Base-by-base conservation (phyloP, 2,888 invertebrate species). In the Drosophila paucipuncta region DNA sequence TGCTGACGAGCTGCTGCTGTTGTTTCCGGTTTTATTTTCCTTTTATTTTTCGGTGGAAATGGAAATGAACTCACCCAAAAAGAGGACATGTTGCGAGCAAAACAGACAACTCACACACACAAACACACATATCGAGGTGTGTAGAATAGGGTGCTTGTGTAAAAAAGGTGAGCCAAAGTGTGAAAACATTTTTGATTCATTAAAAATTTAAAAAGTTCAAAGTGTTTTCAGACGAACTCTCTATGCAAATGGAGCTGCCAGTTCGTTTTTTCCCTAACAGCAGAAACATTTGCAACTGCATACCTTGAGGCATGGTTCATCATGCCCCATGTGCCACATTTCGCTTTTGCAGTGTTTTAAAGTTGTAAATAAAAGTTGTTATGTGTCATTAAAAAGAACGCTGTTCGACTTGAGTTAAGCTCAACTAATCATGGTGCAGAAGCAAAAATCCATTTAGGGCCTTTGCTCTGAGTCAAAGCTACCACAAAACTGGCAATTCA, bases 181-280 rank as follows among this genome's bases (percentile, higher is more conserved):
- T 89, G 90, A 91, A 91, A 91, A 91, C 91, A 83, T 89, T 92
- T 92, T 92, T 91, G 92, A 92, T 92, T 92, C 92, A 92, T 92
- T 92, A 92, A 92, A 92, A 92, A 92, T 92, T 92, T 90, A 92
- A 90, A 91, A 91, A 92, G 92, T 92, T 92, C 92, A 92, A 92
- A 92, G 92, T 92, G 92, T 92, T 92, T 91, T 83, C 88, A 88
- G 89, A 83, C 88, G 43, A 62, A 33, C 64, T 61, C 68, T 70
- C 83, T 61, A 60, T 84, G 78, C 69, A 64, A 71, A 59, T 72
- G 67, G 65, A 52, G 65, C 64, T 60, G 39, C 47, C 64, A 57
- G 31, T 66, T 55, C 59, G 33, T 67, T 65, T 65, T 58, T 67
- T 64, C n/a, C 50, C 31, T 28, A 37, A n/a, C 55, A 41, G 50